These are phyloP conservation scores for Sebastes glaucus DNA, from an alignment of 2,797 vertebrate species.

Conservation along the genomic window DNA sequence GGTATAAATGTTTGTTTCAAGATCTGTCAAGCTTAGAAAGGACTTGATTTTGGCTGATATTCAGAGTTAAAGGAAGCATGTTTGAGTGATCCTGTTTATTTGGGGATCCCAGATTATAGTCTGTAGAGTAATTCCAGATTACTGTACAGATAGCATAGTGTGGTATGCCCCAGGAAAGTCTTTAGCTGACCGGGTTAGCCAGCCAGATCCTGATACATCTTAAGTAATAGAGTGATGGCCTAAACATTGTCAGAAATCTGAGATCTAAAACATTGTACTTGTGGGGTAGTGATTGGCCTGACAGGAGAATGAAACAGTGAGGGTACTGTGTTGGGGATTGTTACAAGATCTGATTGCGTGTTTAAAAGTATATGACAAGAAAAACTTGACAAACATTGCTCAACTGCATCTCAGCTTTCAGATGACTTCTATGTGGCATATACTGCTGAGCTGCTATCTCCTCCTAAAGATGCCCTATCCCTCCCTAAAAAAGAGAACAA, in stretches of 20 bases:
- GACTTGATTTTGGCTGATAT: neutral
- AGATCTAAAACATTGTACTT: neutral
- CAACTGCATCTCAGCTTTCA: no score
- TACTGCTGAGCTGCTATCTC: no score
- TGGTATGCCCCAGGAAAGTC: neutral
- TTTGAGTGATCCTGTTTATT: slow-evolving; percentile 25
- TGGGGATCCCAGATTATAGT: neutral
- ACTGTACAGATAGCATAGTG: neutral
- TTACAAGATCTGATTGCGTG: neutral
- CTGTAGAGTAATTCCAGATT: slow-evolving; percentile 14
- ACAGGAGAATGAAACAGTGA: neutral
- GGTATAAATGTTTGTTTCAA: neutral
- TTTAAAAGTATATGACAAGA: neutral
- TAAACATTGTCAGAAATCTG: neutral
- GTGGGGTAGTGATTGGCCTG: neutral
- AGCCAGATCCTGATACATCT: neutral
- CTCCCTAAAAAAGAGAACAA: no score
- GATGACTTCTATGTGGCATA: no score
- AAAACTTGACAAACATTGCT: no score
- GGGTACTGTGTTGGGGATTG: neutral
- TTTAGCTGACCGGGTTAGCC: neutral
- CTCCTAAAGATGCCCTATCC: no score
- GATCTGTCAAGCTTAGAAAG: neutral
- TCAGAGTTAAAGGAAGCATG: slow-evolving; percentile 37
- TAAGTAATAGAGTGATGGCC: neutral